Evolutionary conservation across 2,888 invertebrate species (phyloP), one percentile per base, ranked within the genome.

Genomic region (Apamea epomidion): DNA sequence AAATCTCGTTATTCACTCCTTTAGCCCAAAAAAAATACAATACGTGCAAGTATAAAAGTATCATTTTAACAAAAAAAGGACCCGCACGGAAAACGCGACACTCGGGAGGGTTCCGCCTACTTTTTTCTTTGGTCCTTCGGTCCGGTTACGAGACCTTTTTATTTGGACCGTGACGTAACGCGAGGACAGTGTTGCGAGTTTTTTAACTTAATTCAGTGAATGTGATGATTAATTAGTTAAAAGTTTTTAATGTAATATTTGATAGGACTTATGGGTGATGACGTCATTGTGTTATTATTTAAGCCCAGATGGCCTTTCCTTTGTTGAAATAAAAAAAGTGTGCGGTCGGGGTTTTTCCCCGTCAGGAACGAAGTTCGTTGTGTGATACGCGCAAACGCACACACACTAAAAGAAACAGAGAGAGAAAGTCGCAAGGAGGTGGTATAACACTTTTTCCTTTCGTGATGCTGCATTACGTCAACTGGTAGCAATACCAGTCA

Each of bases 161-260:
- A 87, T 89, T 90, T 74, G 79, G 78, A 79, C 81, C 82, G 62
- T 81, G 84, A 88, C 88, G 80, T 83, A 83, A 89, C 82, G 75
- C 78, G 82, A 88, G 77, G 78, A 78, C 29, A 75, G 64, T 83
- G 80, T 70, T 80, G 72, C 51, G 79, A 84, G 74, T 72, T 37
- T 83, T 88, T 85, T 67, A 85, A 85, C 81, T 80, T 80, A 80
- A 88, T 78, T 80, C 60, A 74, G 81, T 76, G 42, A 65, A 76
- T 80, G 74, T 25, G 60, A 82, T 89, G 89, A 89, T 89, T 88
- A 89, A 89, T 89, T 89, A 83, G 65, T 60, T 62, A 7, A 77
- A 89, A 84, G 69, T 85, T 84, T 84, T 87, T 74, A 64, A 72
- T 73, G 64, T 75, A 64, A 51, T 29, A 10, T 79, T 65, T 83